Conservation (phyloP, 1,140 invertebrate genomes). For the Tetragnatha versicolor region DNA sequence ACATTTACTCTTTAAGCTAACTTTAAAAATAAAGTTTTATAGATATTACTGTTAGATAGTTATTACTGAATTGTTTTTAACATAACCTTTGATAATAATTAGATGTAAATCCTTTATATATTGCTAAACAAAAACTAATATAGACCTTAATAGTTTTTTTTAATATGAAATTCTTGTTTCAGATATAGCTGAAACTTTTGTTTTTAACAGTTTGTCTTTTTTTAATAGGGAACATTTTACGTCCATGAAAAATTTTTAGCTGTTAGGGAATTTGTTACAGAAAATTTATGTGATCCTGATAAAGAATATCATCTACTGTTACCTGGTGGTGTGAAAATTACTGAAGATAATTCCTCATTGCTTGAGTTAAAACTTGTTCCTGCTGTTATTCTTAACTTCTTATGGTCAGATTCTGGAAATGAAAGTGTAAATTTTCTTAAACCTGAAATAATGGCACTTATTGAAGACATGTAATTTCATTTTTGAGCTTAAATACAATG, state of each 20-base stretch:
- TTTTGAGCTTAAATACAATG: too few relatives aligned
- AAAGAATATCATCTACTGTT: constrained; percentile 71
- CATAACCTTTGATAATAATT: too few relatives aligned
- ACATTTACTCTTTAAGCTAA: too few relatives aligned
- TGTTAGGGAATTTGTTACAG: constrained; percentile 76
- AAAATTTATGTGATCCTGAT: constrained; percentile 73
- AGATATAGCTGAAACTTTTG: neutral
- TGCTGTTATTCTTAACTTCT: constrained; percentile 76
- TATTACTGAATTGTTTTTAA: too few relatives aligned
- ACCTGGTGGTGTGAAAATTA: constrained; percentile 67
- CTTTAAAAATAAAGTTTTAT: too few relatives aligned
- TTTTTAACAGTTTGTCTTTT: neutral
- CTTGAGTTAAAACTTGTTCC: constrained; percentile 77
- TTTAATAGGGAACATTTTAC: constrained; percentile 78
- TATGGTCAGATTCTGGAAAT: constrained; percentile 61
- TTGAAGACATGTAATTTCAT: constrained; percentile 61
- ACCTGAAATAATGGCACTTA: constrained; percentile 75
- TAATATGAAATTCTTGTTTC: too few relatives aligned
- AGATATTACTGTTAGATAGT: too few relatives aligned
- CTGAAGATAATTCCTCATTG: constrained; percentile 71
- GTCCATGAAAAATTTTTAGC: constrained; percentile 77
- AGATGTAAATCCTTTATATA: too few relatives aligned
- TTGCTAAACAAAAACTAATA: too few relatives aligned
- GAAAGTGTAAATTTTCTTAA: constrained; percentile 70
- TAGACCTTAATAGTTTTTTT: too few relatives aligned